A percentile compares a stretch with the other conserved stretches of the same genome.
phyloP scores from a whole-genome alignment of 2,113 vertebrate genomes.

The Zootoca vivipara region DNA sequence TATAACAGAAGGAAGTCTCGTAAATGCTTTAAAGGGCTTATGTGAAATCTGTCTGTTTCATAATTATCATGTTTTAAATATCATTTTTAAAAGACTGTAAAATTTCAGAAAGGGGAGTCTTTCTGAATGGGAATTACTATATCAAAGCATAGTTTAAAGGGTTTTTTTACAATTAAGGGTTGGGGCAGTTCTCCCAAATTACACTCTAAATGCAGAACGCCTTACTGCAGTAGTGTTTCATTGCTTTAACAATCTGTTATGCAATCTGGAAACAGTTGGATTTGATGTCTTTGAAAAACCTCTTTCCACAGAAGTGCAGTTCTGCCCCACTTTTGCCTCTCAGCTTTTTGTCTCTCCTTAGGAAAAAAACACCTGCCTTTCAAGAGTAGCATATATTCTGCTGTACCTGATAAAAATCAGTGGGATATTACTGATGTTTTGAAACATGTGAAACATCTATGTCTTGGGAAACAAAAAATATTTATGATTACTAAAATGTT shows the following conservation, averaged over 20 bases:
- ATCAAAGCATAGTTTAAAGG: not conserved
- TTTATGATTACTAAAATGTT: not conserved
- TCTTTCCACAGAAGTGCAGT: not conserved
- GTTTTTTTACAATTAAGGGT: not conserved
- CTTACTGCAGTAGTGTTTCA: slow-evolving; percentile 2
- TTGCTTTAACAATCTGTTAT: slow-evolving; percentile 19
- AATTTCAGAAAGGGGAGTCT: not conserved
- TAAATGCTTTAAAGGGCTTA: not conserved
- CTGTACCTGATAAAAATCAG: not conserved
- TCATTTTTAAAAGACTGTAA: not conserved
- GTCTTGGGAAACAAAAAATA: not conserved
- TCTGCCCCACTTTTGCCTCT: not conserved
- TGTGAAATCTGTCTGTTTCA: not conserved
- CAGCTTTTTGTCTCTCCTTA: not conserved
- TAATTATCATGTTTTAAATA: not conserved
- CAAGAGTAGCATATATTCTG: not conserved
- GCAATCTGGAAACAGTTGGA: slow-evolving; percentile 10
- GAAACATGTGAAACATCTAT: not conserved
- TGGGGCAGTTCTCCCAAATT: not conserved
- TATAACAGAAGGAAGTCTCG: not conserved
- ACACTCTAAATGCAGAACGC: not conserved
- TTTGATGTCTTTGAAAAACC: slow-evolving; percentile 3
- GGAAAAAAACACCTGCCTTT: not conserved
- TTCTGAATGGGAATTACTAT: not conserved
- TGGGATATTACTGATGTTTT: not conserved